Conservation (phyloP, 2,888 invertebrate species). For the Drosophila affinis region DNA sequence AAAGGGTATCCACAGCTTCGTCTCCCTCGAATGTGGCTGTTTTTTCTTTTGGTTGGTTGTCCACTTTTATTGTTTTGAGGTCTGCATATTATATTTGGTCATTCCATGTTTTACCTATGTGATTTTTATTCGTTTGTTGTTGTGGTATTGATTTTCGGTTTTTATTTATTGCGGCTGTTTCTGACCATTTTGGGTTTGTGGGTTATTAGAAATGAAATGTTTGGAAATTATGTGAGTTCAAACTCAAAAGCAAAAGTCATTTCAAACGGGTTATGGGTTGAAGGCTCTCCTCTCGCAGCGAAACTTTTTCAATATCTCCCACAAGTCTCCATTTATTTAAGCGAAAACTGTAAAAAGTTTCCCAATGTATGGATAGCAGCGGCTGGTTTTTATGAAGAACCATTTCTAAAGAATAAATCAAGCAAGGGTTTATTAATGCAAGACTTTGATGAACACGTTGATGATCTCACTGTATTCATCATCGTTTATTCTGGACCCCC, state of each 20-base stretch:
- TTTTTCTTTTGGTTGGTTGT: slow-evolving; percentile 38
- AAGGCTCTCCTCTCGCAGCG: slow-evolving; percentile 30
- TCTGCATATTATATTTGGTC: slow-evolving; percentile 74
- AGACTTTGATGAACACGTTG: slow-evolving; percentile 31
- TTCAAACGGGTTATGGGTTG: slow-evolving; percentile 34
- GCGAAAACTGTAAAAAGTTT: slow-evolving; percentile 15
- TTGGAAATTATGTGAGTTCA: slow-evolving; percentile 73
- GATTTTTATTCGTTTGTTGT: slow-evolving; percentile 45
- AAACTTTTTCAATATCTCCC: slow-evolving; percentile 63
- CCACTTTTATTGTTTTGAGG: slow-evolving; percentile 76
- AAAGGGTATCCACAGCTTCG: not conserved
- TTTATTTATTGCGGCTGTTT: slow-evolving; percentile 67
- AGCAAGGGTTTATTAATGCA: not conserved
- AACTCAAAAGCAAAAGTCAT: slow-evolving; percentile 35
- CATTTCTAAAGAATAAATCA: slow-evolving; percentile 29
- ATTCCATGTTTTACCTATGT: slow-evolving; percentile 66
- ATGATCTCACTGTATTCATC: slow-evolving; percentile 32
- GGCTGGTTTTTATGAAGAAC: slow-evolving; percentile 7
- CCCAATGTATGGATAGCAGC: not conserved
- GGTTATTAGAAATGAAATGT: slow-evolving; percentile 60
- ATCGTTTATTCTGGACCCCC: slow-evolving; percentile 17
- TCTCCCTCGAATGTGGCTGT: not conserved
- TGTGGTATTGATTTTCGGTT: slow-evolving; percentile 64
- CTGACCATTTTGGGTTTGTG: slow-evolving; percentile 66
- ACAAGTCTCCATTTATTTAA: not conserved